Evolutionary conservation across 2,888 invertebrate genomes (phyloP), one percentile per base, ranked within the genome.

Genomic region (Sphaerophoria rueppellii): DNA sequence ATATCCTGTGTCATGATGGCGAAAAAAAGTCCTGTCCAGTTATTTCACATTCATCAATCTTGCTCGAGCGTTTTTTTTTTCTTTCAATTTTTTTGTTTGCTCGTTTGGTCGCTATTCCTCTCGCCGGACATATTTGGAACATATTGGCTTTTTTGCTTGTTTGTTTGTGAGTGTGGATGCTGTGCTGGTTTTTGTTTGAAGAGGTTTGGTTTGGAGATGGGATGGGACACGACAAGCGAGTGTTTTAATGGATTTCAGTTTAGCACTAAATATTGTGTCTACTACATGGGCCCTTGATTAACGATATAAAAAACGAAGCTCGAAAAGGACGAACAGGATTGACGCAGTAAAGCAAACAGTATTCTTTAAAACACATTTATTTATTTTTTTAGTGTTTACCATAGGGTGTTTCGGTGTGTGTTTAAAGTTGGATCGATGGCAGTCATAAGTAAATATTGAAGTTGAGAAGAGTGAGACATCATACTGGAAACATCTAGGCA

Each of bases 1-100:
- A 12, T 46, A 24, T 50, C 50, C 6, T 37, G 6, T 24, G 6
- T 24, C 3, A 5, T 16, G 16, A 16, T 24, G 58, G 11, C 40
- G 6, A 9, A 54, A 60, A 57, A 75, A 74, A 75, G 16, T 48
- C 55, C 37, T 71, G 34, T 43, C 50, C 71, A 65, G 16, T 54
- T 54, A 63, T 63, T 75, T 65, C 52, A 60, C 70, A 75, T 81
- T 81, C 75, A 81, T 75, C 80, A 81, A 81, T 81, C 80, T 81
- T 75, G 7, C n/a, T 63, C 34, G 46, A 48, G 32, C 69, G 34
- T 43, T 69, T 16, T 40, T 43, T 48, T 40, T 43, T 12, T 34
- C 24, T 24, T 24, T 24, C 24, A 24, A 14, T 16, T 61, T 57
- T n/a, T 40, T 43, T n/a, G 24, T 24, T 24, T 24, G 24, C 24